Evolutionary conservation across 2,113 vertebrate species (phyloP).

Genomic region (Rhinolophus sinicus): DNA sequence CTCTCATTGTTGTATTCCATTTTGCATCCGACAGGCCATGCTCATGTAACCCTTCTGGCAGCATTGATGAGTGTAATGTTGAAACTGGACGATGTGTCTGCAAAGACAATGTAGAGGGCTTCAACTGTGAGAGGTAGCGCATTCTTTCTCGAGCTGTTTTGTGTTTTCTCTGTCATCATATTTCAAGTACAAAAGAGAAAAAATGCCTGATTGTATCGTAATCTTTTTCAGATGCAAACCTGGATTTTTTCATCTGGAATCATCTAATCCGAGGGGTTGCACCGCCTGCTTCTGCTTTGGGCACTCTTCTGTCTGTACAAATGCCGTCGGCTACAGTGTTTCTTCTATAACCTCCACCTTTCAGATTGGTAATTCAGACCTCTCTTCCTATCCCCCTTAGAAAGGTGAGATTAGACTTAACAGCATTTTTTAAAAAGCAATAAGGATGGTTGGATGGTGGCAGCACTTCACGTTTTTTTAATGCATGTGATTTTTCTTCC

Average conservation of each 20-base stretch:
- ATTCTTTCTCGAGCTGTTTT: not conserved
- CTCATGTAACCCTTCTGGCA: slow-evolving; percentile 92
- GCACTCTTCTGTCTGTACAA: slow-evolving; percentile 96
- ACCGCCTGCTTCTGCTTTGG: slow-evolving; percentile 97
- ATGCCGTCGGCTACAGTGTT: slow-evolving; percentile 89
- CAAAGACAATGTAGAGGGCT: slow-evolving; percentile 96
- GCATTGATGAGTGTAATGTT: slow-evolving; percentile 93
- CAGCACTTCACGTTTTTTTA: not conserved
- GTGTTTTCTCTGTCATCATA: not conserved
- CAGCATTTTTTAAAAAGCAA: not conserved
- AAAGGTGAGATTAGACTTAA: not conserved
- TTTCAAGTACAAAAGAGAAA: not conserved
- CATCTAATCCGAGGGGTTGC: slow-evolving; percentile 92
- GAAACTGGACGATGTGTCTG: slow-evolving; percentile 94
- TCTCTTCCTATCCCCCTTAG: not conserved
- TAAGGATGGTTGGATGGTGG: not conserved
- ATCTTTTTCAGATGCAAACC: slow-evolving; percentile 93
- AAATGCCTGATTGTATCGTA: slow-evolving; percentile 34
- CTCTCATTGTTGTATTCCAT: not conserved
- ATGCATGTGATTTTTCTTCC: not conserved
- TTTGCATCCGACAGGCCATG: slow-evolving; percentile 87
- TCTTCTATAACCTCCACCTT: slow-evolving; percentile 90
- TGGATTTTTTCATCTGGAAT: slow-evolving; percentile 96
- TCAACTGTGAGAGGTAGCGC: slow-evolving; percentile 95
- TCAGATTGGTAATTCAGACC: slow-evolving; percentile 85